Percentiles rank a stretch among this genome's conserved stretches.
Conservation (phyloP, 2,888 invertebrate species). For the Melitaea athalia region DNA sequence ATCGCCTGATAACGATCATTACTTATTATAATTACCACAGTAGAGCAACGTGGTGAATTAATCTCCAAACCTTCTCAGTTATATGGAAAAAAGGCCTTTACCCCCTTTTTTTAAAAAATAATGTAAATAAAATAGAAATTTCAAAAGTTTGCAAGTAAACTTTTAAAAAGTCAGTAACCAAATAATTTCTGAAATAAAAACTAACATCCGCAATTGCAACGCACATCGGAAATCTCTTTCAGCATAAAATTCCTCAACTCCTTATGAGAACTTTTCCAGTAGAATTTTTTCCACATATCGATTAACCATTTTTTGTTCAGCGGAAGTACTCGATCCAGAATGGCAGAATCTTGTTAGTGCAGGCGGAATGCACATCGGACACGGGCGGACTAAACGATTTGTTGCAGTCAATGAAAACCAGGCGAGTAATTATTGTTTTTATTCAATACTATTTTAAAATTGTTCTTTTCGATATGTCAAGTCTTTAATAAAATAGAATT, state of each 20-base stretch:
- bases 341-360: slow-evolving; percentile 59
- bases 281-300: slow-evolving; percentile 1
- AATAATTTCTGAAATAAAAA: not conserved
- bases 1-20: too few species aligned
- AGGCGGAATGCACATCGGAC: slow-evolving; percentile 62
- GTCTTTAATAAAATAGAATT: not conserved
- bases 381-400: slow-evolving; percentile 64
- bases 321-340: slow-evolving; percentile 48
- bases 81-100: too few species aligned
- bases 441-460: not conserved
- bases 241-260: slow-evolving; percentile 5
- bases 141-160: too few species aligned
- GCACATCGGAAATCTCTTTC: slow-evolving; percentile 4
- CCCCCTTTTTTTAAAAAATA: too few species aligned
- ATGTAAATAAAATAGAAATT: too few species aligned
- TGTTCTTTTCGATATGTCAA: not conserved
- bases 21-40: too few species aligned
- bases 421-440: slow-evolving; percentile 45
- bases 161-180: not conserved
- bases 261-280: not conserved
- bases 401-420: slow-evolving; percentile 61
- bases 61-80: too few species aligned
- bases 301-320: slow-evolving; percentile 25
- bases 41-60: too few species aligned
- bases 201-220: slow-evolving; percentile 1